Base-by-base conservation (phyloP, 2,888 invertebrate genomes). In the Dynastes grantii region DNA sequence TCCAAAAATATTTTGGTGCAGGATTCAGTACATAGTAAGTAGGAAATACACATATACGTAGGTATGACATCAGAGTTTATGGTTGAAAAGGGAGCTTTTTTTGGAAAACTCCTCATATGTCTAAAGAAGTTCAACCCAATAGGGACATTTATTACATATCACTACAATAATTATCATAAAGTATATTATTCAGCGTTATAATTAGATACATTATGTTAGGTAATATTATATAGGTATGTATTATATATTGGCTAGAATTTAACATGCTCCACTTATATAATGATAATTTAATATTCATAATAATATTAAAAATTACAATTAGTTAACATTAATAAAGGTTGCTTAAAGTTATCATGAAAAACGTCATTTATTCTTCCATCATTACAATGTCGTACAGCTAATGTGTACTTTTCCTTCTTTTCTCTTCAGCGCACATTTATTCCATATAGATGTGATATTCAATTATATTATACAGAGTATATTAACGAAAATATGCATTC, bases 291-390 rank as follows among this genome's bases (percentile, higher is more conserved):
- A 61, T 9, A 63, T 32, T 63, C 22, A 40, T 64, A 64, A 16
- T 67, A 79, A 80, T 82, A 81, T 81, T 83, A 83, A 83, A 83
- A 83, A 82, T 83, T 83, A 83, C 81, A 81, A 81, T 83, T 83
- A 82, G 79, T 81, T 81, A 79, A 82, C 79, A 68, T 79, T 82
- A 79, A 77, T 76, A 79, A 80, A 63, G 71, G 64, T 73, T 81
- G 81, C 73, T 58, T 61, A 73, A 37, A 73, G 22, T 58, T 73
- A 64, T 6, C 32, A 81, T 80, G 16, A 22, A 58, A 58, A 58
- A 58, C 22, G 16, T 58, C 3, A 29, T 63, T 32, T 29, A 22
- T 61, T 63, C n/a, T 63, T 29, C 11, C 29, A 2, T 55, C 55
- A 22, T n/a, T 13, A 55, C 8, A 8, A 45, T 45, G 8, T 8